Percentiles rank a stretch among this genome's conserved stretches.
Conservation (phyloP, 92 coral and sea anemone species). For the Parazoanthus darwini region DNA sequence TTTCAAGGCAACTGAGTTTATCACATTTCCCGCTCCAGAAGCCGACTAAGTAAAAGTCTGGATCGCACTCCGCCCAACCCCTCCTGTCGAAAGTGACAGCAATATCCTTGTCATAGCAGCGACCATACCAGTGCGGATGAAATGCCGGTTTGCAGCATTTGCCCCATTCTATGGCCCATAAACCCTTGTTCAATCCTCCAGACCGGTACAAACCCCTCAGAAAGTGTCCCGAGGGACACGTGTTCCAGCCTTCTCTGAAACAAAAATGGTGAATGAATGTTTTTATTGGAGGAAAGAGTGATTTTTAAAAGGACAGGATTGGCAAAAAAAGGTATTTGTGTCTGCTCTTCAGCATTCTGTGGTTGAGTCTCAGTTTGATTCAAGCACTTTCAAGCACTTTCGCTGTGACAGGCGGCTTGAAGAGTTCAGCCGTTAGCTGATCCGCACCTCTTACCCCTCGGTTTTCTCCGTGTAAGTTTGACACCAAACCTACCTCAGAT, state of each 20-base stretch:
- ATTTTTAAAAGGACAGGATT: no score
- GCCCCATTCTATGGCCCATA: constrained; percentile 43
- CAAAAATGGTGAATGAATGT: no score
- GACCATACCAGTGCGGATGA: constrained; percentile 28
- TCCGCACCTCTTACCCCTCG: no score
- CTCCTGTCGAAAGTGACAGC: constrained; percentile 47
- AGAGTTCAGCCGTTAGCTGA: no score
- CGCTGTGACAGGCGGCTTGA: no score
- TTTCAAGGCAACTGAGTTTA: constrained; percentile 47
- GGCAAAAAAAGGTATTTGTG: no score
- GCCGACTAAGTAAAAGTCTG: constrained; percentile 51
- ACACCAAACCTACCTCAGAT: no score
- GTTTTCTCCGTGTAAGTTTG: no score
- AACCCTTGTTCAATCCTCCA: neutral
- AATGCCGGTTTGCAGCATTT: constrained; percentile 49
- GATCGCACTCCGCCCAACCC: constrained; percentile 58
- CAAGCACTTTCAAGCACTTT: no score
- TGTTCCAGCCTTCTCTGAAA: constrained; percentile 34
- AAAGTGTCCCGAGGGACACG: constrained; percentile 49
- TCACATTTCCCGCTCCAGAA: constrained; percentile 55
- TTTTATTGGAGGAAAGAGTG: neutral
- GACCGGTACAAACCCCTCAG: constrained; percentile 48
- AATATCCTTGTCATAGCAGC: constrained; percentile 33
- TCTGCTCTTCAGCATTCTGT: no score
- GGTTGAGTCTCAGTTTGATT: no score